Evolutionary conservation across 2,797 vertebrate species (phyloP).

Genomic region (Scolopax rusticola): DNA sequence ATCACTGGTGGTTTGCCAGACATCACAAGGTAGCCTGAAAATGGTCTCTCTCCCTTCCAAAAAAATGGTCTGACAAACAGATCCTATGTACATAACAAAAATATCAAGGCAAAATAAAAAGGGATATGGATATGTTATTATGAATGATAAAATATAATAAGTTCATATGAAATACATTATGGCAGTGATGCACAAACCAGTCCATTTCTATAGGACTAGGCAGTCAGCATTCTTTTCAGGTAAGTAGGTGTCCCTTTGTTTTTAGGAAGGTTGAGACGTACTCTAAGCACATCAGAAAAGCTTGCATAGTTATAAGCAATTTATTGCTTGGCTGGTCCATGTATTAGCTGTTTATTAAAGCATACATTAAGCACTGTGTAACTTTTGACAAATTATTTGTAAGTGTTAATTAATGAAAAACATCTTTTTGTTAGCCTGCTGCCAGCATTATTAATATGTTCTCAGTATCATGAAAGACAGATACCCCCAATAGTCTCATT

Average conservation of each 20-base stretch:
- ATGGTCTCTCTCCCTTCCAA: background rate
- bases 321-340: background rate
- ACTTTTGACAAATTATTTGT: slow-evolving; percentile 22
- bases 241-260: background rate
- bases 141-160: background rate
- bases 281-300: background rate
- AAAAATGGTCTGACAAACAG: background rate
- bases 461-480: background rate
- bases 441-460: slow-evolving; percentile 38
- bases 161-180: background rate
- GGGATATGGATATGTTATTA: background rate
- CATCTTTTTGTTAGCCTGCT: slow-evolving; percentile 14
- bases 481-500: slow-evolving; percentile 8
- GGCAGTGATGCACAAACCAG: background rate
- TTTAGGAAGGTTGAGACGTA: background rate
- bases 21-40: background rate
- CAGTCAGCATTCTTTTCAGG: background rate
- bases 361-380: background rate
- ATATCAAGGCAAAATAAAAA: background rate
- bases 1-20: background rate
- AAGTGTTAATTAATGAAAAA: slow-evolving; percentile 47
- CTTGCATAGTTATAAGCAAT: background rate
- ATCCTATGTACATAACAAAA: background rate
- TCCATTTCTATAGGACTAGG: background rate
- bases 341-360: slow-evolving; percentile 12